phyloP scores from a whole-genome alignment of 2,888 invertebrate genomes.

The Melanargia galathea region DNA sequence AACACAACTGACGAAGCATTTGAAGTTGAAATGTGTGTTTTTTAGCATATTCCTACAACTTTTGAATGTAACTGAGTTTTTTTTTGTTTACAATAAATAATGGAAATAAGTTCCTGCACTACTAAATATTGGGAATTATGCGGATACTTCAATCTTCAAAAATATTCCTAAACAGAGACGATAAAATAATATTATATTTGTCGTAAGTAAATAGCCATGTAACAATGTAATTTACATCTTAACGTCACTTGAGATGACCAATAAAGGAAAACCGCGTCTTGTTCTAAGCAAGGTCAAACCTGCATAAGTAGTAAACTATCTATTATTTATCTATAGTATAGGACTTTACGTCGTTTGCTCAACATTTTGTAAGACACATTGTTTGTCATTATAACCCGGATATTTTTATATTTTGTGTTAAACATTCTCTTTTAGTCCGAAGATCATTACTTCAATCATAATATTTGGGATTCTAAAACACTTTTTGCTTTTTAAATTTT shows the following conservation, averaged over 20 bases:
- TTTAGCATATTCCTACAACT: not conserved
- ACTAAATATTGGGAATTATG: no score
- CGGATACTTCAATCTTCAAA: no score
- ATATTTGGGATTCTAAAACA: not conserved
- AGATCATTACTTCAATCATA: not conserved
- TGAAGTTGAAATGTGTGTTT: not conserved
- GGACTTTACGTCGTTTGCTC: slow-evolving; percentile 22
- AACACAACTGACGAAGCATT: not conserved
- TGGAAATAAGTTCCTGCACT: not conserved
- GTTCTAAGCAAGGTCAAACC: slow-evolving; percentile 27
- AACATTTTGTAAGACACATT: slow-evolving; percentile 27
- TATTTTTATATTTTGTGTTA: not conserved
- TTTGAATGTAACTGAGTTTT: no score
- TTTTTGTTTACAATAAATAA: no score
- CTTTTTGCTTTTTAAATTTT: not conserved
- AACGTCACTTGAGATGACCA: slow-evolving; percentile 39
- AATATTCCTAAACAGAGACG: not conserved
- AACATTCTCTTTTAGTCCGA: no score
- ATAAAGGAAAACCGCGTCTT: slow-evolving; percentile 34
- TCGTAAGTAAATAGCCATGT: slow-evolving; percentile 21
- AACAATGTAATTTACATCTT: slow-evolving; percentile 32
- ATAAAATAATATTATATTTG: slow-evolving; percentile 15
- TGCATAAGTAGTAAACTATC: slow-evolving; percentile 9
- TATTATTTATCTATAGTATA: slow-evolving; percentile 12
- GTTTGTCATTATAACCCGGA: slow-evolving; percentile 22